These are phyloP conservation scores for Muscina levida DNA, from an alignment of 2,888 invertebrate genomes.

Conservation along the genomic window DNA sequence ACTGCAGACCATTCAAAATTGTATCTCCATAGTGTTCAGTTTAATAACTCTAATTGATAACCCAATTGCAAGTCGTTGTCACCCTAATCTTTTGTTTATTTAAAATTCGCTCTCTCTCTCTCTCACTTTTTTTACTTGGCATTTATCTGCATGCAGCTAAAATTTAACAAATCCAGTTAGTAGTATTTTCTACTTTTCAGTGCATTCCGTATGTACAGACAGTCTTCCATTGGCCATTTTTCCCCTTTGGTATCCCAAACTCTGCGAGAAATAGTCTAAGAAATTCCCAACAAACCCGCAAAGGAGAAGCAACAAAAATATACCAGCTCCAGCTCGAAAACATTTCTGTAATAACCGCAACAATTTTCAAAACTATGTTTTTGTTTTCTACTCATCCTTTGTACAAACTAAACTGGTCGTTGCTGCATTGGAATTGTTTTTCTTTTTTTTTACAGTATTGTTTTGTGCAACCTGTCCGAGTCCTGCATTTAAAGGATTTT, in stretches of 20 bases:
- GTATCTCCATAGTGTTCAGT: no score
- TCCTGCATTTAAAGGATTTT: constrained; percentile 37
- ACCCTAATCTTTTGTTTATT: no score
- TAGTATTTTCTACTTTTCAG: not conserved
- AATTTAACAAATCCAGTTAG: constrained; percentile 38
- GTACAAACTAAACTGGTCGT: not conserved
- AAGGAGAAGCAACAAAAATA: not conserved
- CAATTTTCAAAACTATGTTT: constrained; percentile 49
- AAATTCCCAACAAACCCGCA: constrained; percentile 7
- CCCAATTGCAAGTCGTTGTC: no score
- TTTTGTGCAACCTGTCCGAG: not conserved
- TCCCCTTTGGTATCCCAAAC: no score
- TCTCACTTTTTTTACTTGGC: no score
- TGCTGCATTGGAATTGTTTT: not conserved
- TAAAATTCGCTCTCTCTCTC: no score
- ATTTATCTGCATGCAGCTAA: constrained; percentile 50
- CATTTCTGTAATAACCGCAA: constrained; percentile 54
- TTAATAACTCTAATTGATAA: no score
- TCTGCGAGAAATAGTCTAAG: constrained; percentile 6
- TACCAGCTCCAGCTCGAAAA: not conserved
- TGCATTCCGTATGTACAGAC: no score
- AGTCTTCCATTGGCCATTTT: no score
- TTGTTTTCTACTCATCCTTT: constrained; percentile 24
- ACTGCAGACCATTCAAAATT: no score
- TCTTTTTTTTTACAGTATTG: not conserved